A percentile compares a stretch with the other conserved stretches of the same genome.
These are phyloP conservation scores for Prunella fulvescens DNA, from an alignment of 2,113 vertebrate species.

Conservation along the genomic window DNA sequence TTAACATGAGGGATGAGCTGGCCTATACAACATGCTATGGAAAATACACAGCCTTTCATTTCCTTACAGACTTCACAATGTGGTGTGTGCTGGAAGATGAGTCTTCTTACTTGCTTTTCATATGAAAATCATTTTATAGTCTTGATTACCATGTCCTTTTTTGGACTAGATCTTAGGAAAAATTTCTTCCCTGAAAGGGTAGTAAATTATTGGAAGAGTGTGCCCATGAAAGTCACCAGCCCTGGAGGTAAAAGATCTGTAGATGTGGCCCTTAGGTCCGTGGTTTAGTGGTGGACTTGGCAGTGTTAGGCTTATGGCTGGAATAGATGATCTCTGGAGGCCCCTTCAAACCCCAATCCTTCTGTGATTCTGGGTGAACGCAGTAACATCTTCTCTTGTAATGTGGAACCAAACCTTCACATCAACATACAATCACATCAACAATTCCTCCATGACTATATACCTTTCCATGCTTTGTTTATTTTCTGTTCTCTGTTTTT, in stretches of 20 bases:
- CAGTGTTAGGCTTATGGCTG: not conserved
- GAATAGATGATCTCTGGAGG: not conserved
- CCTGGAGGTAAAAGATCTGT: not conserved
- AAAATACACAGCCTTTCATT: accelerated
- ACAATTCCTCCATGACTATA: not conserved
- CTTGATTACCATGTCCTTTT: not conserved
- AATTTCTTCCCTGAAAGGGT: not conserved
- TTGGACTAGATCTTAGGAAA: not conserved
- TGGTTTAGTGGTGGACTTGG: not conserved
- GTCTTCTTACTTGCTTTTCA: not conserved
- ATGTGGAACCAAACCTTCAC: not conserved
- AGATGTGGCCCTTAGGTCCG: accelerated
- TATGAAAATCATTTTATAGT: accelerated
- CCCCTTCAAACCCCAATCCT: not conserved
- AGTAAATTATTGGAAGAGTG: not conserved
- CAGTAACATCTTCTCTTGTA: not conserved
- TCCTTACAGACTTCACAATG: not conserved
- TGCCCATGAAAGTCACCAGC: not conserved
- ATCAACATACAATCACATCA: too few relatives aligned
- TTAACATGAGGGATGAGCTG: not conserved
- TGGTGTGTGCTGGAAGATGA: not conserved
- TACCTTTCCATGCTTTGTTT: accelerated
- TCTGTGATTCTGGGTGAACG: not conserved
- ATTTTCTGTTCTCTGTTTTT: not conserved
- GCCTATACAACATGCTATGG: not conserved